Base-by-base conservation (phyloP, 2,888 invertebrate genomes). In the Pterostichus madidus region DNA sequence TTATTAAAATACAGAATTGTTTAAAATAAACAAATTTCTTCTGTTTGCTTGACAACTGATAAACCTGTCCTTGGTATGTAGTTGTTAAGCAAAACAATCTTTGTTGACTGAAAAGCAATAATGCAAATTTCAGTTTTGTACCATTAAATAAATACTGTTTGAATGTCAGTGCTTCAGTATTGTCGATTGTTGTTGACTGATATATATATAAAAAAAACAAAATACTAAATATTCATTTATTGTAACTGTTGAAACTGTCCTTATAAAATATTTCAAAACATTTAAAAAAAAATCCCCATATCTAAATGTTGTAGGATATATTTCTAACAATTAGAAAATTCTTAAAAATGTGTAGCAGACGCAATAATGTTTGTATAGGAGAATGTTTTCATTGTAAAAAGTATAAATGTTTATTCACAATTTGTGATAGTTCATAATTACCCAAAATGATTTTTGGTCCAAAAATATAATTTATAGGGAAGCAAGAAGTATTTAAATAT, bases 291-390 rank as follows among this genome's bases (percentile, higher is more conserved):
- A 78, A 59, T 44, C 75, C 52, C 49, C 31, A 49, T 80, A 80
- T 71, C 61, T 86, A 86, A 85, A 86, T 88, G 87, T 88, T 86
- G 85, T 88, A 87, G 87, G 86, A 85, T 88, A 87, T 86, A 87
- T 87, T 87, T 87, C 87, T 87, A 87, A 87, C 87, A 86, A 85
- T 64, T 77, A 83, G 85, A 86, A 86, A 86, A 84, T 84, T 83
- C 83, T 73, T 83, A 75, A 85, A 88, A 88, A 89, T 89, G 90
- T 90, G 90, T 90, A 90, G 90, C 89, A 89, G 85, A 90, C 88
- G 90, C 90, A 90, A 90, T 90, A 90, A 89, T 87, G 87, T 87
- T 83, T 89, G 89, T 90, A 89, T 89, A 89, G 87, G 87, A 85
- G 39, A 86, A 83, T 80, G 59, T 73, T 73, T 75, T 80, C 17